phyloP scores from a whole-genome alignment of 2,113 vertebrate species.

The Sardina pilchardus region DNA sequence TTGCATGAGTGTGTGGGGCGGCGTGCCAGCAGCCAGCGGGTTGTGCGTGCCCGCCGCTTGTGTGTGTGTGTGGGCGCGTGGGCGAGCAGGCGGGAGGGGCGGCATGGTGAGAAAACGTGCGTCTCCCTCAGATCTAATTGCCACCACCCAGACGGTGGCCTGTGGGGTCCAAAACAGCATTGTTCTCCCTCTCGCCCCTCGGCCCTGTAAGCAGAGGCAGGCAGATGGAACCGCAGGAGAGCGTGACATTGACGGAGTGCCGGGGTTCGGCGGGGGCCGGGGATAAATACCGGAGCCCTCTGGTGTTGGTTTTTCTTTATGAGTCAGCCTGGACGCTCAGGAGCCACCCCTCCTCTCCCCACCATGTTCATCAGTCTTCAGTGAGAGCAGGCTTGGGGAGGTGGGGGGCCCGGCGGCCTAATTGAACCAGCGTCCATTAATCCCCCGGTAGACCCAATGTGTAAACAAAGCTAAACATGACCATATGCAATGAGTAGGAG shows the following conservation, averaged over 20 bases:
- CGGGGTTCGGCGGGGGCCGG: not conserved
- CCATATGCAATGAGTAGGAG: conserved; percentile 52
- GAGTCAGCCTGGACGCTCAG: not conserved
- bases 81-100: not conserved
- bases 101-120: not conserved
- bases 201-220: not conserved
- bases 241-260: conserved; percentile 9
- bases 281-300: not conserved
- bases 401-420: not conserved
- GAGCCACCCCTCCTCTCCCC: not conserved
- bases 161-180: not conserved
- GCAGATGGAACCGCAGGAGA: conserved; percentile 7
- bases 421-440: conserved; percentile 56
- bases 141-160: conserved; percentile 8
- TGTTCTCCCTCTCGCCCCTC: not conserved
- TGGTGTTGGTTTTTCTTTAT: conserved; percentile 6
- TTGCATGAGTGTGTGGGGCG: not conserved
- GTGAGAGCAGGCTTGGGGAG: not conserved
- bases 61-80: not conserved
- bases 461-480: conserved; percentile 64
- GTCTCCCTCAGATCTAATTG: conserved; percentile 2
- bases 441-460: conserved; percentile 39
- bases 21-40: not conserved
- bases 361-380: not conserved
- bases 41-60: not conserved